Evolutionary conservation across 2,113 vertebrate genomes (phyloP).

Genomic region (Mormoops blainvillei): DNA sequence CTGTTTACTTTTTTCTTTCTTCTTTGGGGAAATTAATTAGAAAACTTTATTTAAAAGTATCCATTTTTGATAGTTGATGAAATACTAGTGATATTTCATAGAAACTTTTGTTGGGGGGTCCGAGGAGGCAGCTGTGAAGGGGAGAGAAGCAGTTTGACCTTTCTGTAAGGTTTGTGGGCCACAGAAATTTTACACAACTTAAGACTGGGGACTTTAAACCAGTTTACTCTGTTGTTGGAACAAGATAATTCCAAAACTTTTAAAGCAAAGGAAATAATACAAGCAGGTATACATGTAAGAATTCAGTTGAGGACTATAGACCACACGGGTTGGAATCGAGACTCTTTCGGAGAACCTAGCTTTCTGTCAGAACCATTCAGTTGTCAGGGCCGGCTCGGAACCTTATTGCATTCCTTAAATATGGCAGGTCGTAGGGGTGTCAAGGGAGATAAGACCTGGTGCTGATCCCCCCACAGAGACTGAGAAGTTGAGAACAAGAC

Average conservation of each 20-base stretch:
- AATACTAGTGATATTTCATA: not conserved
- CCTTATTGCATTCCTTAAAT: not conserved
- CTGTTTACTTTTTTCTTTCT: not conserved
- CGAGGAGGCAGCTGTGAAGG: not conserved
- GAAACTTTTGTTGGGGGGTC: not conserved
- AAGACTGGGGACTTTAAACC: not conserved
- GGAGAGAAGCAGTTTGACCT: not conserved
- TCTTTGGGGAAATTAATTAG: not conserved
- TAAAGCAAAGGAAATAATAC: not conserved
- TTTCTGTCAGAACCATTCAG: not conserved
- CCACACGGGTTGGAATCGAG: not conserved
- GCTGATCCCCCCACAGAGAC: not conserved
- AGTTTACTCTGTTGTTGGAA: not conserved
- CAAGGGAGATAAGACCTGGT: not conserved
- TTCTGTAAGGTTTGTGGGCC: not conserved
- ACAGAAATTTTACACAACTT: not conserved
- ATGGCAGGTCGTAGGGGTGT: not conserved
- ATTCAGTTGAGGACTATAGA: not conserved
- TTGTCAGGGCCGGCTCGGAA: not conserved
- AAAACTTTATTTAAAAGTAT: not conserved
- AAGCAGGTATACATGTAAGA: not conserved
- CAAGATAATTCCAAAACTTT: not conserved
- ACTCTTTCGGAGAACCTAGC: not conserved
- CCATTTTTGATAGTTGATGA: not conserved
- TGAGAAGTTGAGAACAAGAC: not conserved